These are phyloP conservation scores for Archocentrus centrarchus DNA, from an alignment of 2,113 vertebrate genomes.

Conservation along the genomic window DNA sequence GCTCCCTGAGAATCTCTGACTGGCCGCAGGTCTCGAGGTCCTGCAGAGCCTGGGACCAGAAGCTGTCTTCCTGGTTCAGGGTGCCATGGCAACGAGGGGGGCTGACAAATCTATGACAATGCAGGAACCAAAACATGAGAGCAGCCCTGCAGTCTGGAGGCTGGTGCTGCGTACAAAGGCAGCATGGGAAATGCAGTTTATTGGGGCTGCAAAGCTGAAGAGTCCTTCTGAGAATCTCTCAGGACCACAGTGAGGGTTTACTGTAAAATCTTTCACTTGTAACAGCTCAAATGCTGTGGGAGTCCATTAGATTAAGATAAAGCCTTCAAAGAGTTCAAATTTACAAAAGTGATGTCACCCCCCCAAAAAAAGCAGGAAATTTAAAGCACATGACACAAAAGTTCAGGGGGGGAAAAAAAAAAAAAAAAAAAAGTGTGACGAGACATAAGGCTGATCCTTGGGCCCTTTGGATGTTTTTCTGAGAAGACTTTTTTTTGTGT, in stretches of 20 bases:
- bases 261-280: constrained; percentile 48
- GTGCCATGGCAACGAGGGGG: constrained; percentile 84
- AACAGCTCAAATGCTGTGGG: constrained; percentile 69
- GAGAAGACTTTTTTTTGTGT: constrained; percentile 39
- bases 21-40: constrained; percentile 98
- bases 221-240: constrained; percentile 55
- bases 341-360: constrained; percentile 52
- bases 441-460: constrained; percentile 79
- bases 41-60: constrained; percentile 97
- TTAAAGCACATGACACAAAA: constrained; percentile 75
- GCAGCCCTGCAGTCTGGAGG: constrained; percentile 71
- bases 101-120: constrained; percentile 93
- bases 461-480: constrained; percentile 81
- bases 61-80: constrained; percentile 89
- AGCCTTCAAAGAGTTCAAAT: constrained; percentile 80
- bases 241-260: constrained; percentile 45
- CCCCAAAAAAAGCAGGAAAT: constrained; percentile 60
- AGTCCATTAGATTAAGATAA: constrained; percentile 68
- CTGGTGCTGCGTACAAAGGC: constrained; percentile 59
- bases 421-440: constrained; percentile 55
- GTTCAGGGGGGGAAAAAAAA: constrained; percentile 45
- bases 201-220: constrained; percentile 67
- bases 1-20: constrained; percentile 95
- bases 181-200: constrained; percentile 72
- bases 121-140: constrained; percentile 84